These are phyloP conservation scores for Phlogophora meticulosa DNA, from an alignment of 2,888 invertebrate species.

Conservation along the genomic window DNA sequence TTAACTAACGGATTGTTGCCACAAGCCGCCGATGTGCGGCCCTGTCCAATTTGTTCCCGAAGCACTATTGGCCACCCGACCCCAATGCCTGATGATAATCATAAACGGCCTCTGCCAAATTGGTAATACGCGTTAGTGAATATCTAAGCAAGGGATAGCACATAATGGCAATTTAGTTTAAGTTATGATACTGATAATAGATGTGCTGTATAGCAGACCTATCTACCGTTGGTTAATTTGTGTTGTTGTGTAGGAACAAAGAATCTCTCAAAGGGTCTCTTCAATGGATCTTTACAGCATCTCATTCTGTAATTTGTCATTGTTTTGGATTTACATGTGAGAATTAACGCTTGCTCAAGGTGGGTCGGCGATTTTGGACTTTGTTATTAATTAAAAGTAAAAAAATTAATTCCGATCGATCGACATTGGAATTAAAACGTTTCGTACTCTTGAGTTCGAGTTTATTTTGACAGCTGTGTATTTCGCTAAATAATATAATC, in stretches of 20 bases:
- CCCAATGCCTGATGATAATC: constrained; percentile 58
- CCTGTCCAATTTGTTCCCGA: constrained; percentile 67
- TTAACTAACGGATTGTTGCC: constrained; percentile 72
- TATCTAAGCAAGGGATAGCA: constrained; percentile 63
- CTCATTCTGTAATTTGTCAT: background rate
- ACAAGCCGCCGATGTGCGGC: constrained; percentile 62
- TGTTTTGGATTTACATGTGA: too few species aligned
- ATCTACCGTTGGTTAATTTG: constrained; percentile 35
- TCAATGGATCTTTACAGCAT: too few species aligned
- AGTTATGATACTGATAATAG: constrained; percentile 60
- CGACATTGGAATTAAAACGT: too few species aligned
- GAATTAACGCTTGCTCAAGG: too few species aligned
- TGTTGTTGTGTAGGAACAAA: constrained; percentile 25
- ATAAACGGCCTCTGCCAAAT: constrained; percentile 56
- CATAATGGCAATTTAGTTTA: constrained; percentile 60
- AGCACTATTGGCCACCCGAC: constrained; percentile 52
- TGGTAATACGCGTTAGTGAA: constrained; percentile 64
- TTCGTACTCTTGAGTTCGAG: too few species aligned
- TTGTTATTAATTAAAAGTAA: too few species aligned
- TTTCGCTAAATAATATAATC: too few species aligned
- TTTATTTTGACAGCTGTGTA: too few species aligned
- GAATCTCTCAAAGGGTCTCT: background rate
- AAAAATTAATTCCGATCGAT: too few species aligned
- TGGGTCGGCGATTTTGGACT: too few species aligned
- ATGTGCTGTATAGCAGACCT: constrained; percentile 26